Evolutionary conservation across 2,797 vertebrate species (phyloP).

Genomic region (Pterois miles): DNA sequence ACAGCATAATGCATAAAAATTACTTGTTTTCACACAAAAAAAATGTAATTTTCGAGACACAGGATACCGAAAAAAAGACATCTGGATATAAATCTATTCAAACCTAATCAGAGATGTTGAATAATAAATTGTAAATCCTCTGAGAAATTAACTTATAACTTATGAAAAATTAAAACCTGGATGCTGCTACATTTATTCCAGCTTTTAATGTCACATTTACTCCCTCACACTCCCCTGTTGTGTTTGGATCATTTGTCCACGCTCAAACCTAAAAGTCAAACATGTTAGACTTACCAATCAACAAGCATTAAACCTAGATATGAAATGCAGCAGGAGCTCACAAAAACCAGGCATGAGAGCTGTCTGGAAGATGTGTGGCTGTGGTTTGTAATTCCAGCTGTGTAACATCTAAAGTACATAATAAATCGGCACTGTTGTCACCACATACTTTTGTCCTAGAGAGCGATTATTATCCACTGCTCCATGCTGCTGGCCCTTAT

Average conservation of each 20-base stretch:
- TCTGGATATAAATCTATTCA: background rate
- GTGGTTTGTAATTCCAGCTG: background rate
- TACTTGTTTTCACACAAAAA: background rate
- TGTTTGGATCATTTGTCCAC: background rate
- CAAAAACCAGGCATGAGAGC: background rate
- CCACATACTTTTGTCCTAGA: background rate
- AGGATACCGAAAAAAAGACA: background rate
- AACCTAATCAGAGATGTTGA: background rate
- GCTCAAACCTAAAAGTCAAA: background rate
- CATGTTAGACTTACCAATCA: background rate
- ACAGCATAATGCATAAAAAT: background rate
- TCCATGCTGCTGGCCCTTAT: background rate
- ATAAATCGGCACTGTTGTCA: background rate
- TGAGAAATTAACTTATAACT: background rate
- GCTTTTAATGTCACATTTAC: background rate
- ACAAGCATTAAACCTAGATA: background rate
- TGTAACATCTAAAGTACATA: background rate
- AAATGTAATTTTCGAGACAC: accelerated
- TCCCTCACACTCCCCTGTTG: background rate
- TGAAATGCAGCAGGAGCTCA: background rate
- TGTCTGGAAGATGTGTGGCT: background rate
- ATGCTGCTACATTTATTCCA: background rate
- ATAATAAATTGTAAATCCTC: background rate
- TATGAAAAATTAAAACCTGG: background rate
- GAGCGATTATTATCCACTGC: background rate